phyloP scores from a whole-genome alignment of 1,140 invertebrate species.

The Harlomillsia oculata region DNA sequence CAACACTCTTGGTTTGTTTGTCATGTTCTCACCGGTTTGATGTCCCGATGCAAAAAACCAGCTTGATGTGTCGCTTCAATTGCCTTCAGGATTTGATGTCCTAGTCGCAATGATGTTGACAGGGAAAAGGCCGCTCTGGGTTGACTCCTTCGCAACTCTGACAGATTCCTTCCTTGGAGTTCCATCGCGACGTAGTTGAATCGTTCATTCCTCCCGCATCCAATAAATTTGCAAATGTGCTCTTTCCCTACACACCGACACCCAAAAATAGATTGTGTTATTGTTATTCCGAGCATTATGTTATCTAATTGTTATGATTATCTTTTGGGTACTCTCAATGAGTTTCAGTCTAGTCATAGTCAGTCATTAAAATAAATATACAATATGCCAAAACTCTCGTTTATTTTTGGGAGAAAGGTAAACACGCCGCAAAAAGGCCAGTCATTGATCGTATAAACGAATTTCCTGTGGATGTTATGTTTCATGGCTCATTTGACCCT shows the following conservation, averaged over 20 bases:
- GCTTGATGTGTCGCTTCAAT: conserved; percentile 98
- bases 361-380: no score
- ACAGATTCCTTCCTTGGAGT: conserved; percentile 94
- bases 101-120: conserved; percentile 87
- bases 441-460: no score
- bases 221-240: conserved; percentile 94
- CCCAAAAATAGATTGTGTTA: no score
- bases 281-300: no score
- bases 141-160: conserved; percentile 87
- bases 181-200: conserved; percentile 99
- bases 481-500: no score
- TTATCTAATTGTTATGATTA: no score
- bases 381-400: no score
- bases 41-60: conserved; percentile 97
- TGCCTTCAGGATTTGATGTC: conserved; percentile 89
- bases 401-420: no score
- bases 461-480: no score
- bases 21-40: conserved; percentile 97
- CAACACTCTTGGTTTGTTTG: conserved; percentile 37
- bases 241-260: conserved; percentile 61
- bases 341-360: no score
- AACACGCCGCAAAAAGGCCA: no score
- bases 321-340: no score
- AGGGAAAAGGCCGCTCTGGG: conserved; percentile 91
- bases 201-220: conserved; percentile 95